Evolutionary conservation across 2,113 vertebrate genomes (phyloP).

Genomic region (Lycaon pictus): DNA sequence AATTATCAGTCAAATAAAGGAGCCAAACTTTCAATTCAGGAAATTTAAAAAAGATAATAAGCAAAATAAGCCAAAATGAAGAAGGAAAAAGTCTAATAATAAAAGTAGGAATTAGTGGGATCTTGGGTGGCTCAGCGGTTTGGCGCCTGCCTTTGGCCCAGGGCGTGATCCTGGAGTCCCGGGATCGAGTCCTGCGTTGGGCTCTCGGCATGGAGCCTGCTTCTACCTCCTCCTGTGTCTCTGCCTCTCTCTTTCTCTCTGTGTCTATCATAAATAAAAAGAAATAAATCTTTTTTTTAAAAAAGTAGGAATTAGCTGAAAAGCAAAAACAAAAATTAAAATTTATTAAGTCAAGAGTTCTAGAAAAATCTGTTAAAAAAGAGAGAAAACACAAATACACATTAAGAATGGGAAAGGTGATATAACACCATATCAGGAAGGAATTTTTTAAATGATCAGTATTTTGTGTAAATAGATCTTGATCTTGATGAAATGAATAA

Average conservation of each 20-base stretch:
- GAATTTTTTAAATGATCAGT: not conserved
- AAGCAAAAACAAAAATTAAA: constrained; percentile 36
- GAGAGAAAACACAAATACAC: not conserved
- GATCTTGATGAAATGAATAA: not conserved
- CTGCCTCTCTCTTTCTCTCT: too few relatives aligned
- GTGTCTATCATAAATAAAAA: too few relatives aligned
- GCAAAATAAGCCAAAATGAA: not conserved
- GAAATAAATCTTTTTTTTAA: too few relatives aligned
- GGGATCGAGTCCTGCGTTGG: too few relatives aligned
- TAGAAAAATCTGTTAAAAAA: not conserved
- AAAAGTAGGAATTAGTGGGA: not conserved
- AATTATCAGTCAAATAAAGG: constrained; percentile 38
- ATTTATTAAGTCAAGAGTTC: not conserved
- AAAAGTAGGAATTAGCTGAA: constrained; percentile 17
- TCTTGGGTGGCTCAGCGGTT: too few relatives aligned
- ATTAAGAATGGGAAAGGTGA: not conserved
- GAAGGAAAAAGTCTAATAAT: not conserved
- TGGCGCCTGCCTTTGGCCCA: too few relatives aligned
- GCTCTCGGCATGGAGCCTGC: too few relatives aligned
- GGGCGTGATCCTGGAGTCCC: too few relatives aligned
- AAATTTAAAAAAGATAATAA: not conserved
- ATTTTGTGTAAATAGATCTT: not conserved
- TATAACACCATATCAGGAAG: not conserved
- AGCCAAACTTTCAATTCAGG: not conserved
- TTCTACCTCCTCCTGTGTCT: too few relatives aligned